A percentile compares a stretch with the other conserved stretches of the same genome.
These are phyloP conservation scores for Perognathus longimembris DNA, from an alignment of 2,113 vertebrate genomes.

Conservation along the genomic window DNA sequence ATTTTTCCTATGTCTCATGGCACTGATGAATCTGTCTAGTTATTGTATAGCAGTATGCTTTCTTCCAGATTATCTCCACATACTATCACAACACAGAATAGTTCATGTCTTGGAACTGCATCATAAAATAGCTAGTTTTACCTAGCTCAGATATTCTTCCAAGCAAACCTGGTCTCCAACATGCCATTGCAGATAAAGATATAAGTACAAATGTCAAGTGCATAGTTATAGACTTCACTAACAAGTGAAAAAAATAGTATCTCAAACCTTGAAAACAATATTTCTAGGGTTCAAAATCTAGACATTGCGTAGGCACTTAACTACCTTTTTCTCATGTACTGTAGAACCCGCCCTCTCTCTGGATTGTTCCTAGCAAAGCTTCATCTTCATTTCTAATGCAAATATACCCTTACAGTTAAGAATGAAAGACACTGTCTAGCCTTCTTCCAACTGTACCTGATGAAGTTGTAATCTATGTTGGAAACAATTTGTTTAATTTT, in stretches of 20 bases:
- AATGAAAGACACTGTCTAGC: neutral
- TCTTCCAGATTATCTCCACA: neutral
- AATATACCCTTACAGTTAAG: neutral
- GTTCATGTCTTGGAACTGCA: neutral
- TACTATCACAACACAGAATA: neutral
- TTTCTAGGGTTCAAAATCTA: neutral
- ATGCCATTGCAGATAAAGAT: neutral
- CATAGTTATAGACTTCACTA: neutral
- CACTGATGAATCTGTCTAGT: neutral
- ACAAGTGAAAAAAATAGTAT: neutral
- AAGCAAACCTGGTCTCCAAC: neutral
- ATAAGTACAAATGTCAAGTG: neutral
- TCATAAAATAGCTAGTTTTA: neutral
- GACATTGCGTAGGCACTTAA: neutral
- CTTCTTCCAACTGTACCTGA: conserved; percentile 25
- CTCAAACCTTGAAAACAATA: neutral
- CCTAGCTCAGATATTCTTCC: neutral
- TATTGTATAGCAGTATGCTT: neutral
- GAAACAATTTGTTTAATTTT: conserved; percentile 24
- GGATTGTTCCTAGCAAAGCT: neutral
- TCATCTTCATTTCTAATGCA: conserved; percentile 21
- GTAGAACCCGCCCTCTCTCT: neutral
- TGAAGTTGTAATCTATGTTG: neutral
- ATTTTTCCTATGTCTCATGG: neutral
- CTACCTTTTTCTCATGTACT: neutral